Base-by-base conservation (phyloP, 2,888 invertebrate genomes). In the Rhynchonema sp. region DNA sequence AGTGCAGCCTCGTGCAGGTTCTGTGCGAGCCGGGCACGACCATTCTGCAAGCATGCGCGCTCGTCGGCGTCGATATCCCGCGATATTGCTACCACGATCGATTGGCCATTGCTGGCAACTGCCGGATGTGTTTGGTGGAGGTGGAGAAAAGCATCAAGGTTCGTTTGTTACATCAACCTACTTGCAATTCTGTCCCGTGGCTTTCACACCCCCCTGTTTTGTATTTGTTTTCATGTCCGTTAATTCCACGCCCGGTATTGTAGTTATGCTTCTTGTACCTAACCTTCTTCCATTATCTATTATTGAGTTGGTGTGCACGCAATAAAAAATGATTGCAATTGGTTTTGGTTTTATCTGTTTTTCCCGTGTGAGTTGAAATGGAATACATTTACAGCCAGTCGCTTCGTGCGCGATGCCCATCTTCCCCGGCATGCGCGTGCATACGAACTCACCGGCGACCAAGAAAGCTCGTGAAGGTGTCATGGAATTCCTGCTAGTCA, bases 381-480 rank as follows among this genome's bases (percentile, higher is more conserved):
- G n/a, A n/a, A n/a, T n/a, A n/a, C n/a, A n/a, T n/a, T n/a, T n/a
- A n/a, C 49, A 82, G 80, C 96, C 96, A 0, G 87, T 92, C 0
- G 98, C 98, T 13, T 92, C 96, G 0, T 98, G 98, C 76, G 98
- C 98, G 22, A 98, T 98, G 96, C 98, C 98, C 0, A 96, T 99
- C 0, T 69, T 98, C 94, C 96, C 96, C 76, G 98, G 96, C n/a
- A 80, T 80, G 98, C 82, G 86, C 65, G 83, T 99, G 26, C 96
- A 96, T 75, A 98, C 98, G 26, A 87, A 98, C 74, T 96, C 96
- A 0, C 89, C 90, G 67, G 80, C 94, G 77, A 90, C 90, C 0
- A 66, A 66, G 59, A 73, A 72, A 63, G 72, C 72, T 25, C 65
- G 72, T 2, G 72, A 72, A 63, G 71, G 96, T 67, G 96, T 99